Evolutionary conservation across 1,140 invertebrate genomes (phyloP), one percentile per base, ranked within the genome.

Genomic region (Andricus grossulariae): DNA sequence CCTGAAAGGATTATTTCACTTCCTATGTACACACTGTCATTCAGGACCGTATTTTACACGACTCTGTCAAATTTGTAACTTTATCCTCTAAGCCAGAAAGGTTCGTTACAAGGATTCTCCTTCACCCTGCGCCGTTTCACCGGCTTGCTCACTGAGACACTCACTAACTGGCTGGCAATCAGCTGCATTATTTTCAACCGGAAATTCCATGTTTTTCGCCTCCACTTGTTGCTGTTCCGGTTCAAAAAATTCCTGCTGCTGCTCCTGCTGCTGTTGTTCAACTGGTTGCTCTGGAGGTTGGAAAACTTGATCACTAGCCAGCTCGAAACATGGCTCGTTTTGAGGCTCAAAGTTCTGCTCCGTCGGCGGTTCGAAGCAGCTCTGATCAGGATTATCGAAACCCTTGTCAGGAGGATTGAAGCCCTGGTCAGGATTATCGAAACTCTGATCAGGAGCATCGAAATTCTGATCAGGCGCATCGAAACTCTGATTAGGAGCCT

Each of bases 11-110:
- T 80, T 32, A 3, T 32, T 75, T 77, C 75, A 76, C 75, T 77
- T 79, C 78, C 75, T 89, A 87, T 89, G 78, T 89, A 88, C 88
- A 88, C 88, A 88, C 81, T 71, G 52, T 54, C 2, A 66, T 32
- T 66, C 15, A 72, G 75, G 75, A 66, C 75, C 75, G 60, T 84
- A 83, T 84, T 83, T 85, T 83, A 87, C 85, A 86, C 75, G 74
- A 84, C n/a, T 60, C 32, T 74, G 51, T 32, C 1, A 77, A 72
- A 79, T 80, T 79, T 50, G 60, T n/a, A 72, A 75, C n/a, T 71
- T 75, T 66, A 16, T 39, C 18, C 55, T 70, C 21, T 75, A 12
- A 13, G n/a, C 12, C 11, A 39, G 18, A 73, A 25, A 25, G 72
- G 51, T 55, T 52, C 49, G 49, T 73, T 39, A 73, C 72, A 54